phyloP scores from a whole-genome alignment of 1,140 invertebrate genomes.

The Agrilus planipennis region DNA sequence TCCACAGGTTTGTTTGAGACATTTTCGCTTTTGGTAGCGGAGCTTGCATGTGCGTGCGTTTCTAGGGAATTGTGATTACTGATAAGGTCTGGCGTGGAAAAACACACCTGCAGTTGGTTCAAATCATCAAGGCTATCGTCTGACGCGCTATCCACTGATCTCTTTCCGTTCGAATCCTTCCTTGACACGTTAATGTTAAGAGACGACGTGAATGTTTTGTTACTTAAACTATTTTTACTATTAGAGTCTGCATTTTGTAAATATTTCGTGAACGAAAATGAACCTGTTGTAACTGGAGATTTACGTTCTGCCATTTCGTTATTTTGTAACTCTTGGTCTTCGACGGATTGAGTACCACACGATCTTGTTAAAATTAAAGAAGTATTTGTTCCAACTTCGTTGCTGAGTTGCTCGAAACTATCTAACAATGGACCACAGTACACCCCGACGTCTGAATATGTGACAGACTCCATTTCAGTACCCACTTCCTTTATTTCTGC shows the following conservation, averaged over 20 bases:
- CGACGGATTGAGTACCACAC: slow-evolving; percentile 29
- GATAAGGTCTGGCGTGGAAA: slow-evolving; percentile 28
- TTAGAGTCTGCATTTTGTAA: too few relatives aligned
- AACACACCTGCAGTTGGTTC: slow-evolving; percentile 12
- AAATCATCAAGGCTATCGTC: slow-evolving; percentile 31
- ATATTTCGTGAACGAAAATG: slow-evolving; percentile 29
- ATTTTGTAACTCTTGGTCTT: too few relatives aligned
- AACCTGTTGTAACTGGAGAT: slow-evolving; percentile 14
- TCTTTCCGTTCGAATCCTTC: slow-evolving; percentile 28
- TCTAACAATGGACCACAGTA: too few relatives aligned
- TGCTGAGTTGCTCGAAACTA: slow-evolving; percentile 19
- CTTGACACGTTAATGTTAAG: slow-evolving; percentile 44
- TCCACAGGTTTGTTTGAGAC: too few relatives aligned
- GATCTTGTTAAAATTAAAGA: slow-evolving; percentile 32
- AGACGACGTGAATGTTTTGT: slow-evolving; percentile 32
- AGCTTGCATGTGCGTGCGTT: slow-evolving; percentile 4
- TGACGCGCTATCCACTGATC: slow-evolving; percentile 23
- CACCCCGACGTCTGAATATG: slow-evolving; percentile 22
- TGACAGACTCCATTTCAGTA: slow-evolving; percentile 19
- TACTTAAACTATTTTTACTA: too few relatives aligned
- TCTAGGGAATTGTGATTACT: slow-evolving; percentile 32
- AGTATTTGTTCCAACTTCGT: slow-evolving; percentile 19
- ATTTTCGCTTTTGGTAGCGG: too few relatives aligned
- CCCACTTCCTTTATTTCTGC: slow-evolving; percentile 25
- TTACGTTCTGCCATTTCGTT: slow-evolving; percentile 29